Percentiles rank a stretch among this genome's conserved stretches.
These are phyloP conservation scores for Crocidura indochinensis DNA, from an alignment of 2,797 vertebrate genomes.

Conservation along the genomic window DNA sequence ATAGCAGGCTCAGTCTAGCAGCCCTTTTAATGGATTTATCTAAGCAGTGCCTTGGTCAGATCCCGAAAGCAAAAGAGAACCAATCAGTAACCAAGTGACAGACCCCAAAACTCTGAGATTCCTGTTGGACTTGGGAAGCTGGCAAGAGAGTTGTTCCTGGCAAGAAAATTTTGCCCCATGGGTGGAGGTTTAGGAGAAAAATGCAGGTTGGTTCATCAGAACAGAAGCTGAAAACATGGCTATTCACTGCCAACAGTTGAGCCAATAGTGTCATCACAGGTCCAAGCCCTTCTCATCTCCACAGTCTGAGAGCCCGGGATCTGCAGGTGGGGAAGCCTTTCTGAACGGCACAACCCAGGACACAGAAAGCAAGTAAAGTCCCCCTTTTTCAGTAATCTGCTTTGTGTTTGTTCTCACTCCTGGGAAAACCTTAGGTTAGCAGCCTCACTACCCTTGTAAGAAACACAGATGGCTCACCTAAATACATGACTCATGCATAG, in stretches of 20 bases:
- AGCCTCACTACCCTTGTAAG: background rate
- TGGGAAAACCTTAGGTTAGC: background rate
- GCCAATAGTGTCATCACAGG: too few species aligned
- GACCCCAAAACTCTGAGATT: slow-evolving; percentile 24
- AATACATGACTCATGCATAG: background rate
- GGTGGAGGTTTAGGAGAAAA: too few species aligned
- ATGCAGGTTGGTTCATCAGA: too few species aligned
- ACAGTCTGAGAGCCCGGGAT: too few species aligned
- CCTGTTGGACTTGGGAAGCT: background rate
- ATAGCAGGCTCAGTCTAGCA: background rate
- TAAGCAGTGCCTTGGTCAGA: background rate
- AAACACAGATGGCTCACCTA: background rate
- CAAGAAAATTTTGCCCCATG: too few species aligned
- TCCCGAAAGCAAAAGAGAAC: background rate
- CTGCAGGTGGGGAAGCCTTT: too few species aligned
- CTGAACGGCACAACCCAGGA: background rate
- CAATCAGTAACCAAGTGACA: background rate
- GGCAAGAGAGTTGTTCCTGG: too few species aligned
- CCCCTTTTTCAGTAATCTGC: slow-evolving; percentile 2
- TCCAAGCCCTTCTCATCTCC: too few species aligned
- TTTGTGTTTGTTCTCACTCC: background rate
- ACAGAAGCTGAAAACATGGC: too few species aligned
- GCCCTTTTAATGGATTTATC: slow-evolving; percentile 17
- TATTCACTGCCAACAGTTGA: too few species aligned
- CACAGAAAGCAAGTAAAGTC: background rate